These are phyloP conservation scores for Eueides isabella DNA, from an alignment of 1,140 invertebrate genomes.

Conservation along the genomic window DNA sequence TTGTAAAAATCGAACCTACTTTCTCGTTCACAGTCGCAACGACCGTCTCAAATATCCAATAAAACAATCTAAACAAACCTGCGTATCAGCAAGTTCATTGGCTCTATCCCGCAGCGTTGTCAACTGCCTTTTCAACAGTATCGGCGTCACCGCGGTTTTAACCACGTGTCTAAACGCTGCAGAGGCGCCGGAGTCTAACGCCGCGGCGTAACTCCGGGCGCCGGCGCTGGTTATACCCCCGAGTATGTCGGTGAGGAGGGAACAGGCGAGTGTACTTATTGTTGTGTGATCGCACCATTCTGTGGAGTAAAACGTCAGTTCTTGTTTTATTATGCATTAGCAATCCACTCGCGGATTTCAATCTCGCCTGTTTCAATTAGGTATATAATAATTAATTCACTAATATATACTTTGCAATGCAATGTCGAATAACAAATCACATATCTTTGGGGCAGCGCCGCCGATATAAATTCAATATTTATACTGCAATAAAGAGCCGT, in stretches of 20 bases:
- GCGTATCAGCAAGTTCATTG: conserved; percentile 39
- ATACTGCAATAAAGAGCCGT: too few species aligned
- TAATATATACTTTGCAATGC: too few species aligned
- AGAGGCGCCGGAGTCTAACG: conserved; percentile 21
- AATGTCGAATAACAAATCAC: too few species aligned
- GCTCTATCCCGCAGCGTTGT: conserved; percentile 26
- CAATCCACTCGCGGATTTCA: too few species aligned
- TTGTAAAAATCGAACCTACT: too few species aligned
- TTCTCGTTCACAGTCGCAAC: too few species aligned
- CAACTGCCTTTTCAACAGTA: conserved; percentile 39
- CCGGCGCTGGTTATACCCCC: conserved; percentile 36
- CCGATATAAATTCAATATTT: too few species aligned
- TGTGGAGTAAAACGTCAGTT: background rate
- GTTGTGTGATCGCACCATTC: conserved; percentile 23
- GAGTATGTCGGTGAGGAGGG: conserved; percentile 34
- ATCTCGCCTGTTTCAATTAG: too few species aligned
- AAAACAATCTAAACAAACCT: background rate
- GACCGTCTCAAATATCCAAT: too few species aligned
- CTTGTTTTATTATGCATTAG: background rate
- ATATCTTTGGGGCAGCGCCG: too few species aligned
- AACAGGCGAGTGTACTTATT: conserved; percentile 43
- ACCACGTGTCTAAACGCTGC: conserved; percentile 40
- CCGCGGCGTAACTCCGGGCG: conserved; percentile 39
- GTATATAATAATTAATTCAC: too few species aligned
- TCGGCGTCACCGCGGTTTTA: conserved; percentile 43